Base-by-base conservation (phyloP, 2,888 invertebrate species). In the Cheiracanthium punctorium region DNA sequence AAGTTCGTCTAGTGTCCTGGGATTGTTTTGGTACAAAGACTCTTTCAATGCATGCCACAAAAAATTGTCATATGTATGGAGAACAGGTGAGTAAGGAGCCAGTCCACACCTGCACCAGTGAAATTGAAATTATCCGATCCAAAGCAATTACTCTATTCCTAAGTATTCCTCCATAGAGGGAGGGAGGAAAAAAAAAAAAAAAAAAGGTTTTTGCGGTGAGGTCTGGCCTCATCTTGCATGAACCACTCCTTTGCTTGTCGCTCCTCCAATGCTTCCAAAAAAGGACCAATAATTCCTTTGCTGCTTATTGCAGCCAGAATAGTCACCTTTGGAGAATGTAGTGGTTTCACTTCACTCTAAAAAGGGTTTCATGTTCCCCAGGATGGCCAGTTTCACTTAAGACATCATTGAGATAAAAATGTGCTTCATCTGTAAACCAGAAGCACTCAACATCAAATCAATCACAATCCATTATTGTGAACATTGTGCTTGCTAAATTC, bases 261-360 rank as follows among this genome's bases (percentile, higher is more conserved):
- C 30, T 70, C 70, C 70, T 70, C 70, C 7, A 70, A 70, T 17
- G 70, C 70, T 70, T 14, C 7, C 8, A 65, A 65, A 65, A 65
- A 30, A 10, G 5, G 12, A 1, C 30, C 24, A 1, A 65, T 65
- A 17, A 24, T 65, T 1, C 24, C 30, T 65, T 65, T 65, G 28
- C 65, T 65, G 65, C 10, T 24, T 24, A 65, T 4, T 65, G 24
- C 65, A 20, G 65, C 10, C 65, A 20, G 24, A 65, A 65, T 17
- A 30, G 65, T 65, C 7, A 65, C 8, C 12, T 65, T 65, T 8
- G 10, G 24, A 65, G 24, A 65, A 65, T 65, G 28, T 10, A 72
- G 48, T 72, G 24, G 24, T 72, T 41, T 72, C 43, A 1, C 43
- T 41, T 72, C 72, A 72, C 72, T 1, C 41, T 12, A 72, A 72